Evolutionary conservation across 2,113 vertebrate species (phyloP), one percentile per base, ranked within the genome.

Genomic region (Alligator sinensis): DNA sequence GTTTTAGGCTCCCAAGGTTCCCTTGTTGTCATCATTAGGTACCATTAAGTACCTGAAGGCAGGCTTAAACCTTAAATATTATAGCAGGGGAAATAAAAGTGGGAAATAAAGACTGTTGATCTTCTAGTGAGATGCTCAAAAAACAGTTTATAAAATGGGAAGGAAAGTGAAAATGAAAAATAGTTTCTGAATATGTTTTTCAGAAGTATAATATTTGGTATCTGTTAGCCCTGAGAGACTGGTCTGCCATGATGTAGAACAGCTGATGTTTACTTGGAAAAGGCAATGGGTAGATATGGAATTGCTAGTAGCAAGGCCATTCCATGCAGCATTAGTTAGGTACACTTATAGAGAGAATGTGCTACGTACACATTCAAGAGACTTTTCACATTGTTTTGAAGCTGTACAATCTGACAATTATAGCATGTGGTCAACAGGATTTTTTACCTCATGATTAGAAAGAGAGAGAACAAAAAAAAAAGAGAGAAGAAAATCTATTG

Each of bases 211-310:
- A 77, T 22, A 30, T 93, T 84, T 54, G 30, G 76, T 85, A 61
- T 55, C 59, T 54, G 12, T 72, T 83, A 66, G 83, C 77, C 82
- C 89, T 30, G 28, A 86, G 68, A 90, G 11, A 84, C 72, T 87
- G 16, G 74, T 92, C 91, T 93, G 72, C 91, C 61, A 91, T 38
- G 15, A 80, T 81, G 7, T 1, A 1, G 68, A 94, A 95, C 74
- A 60, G 84, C 57, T 90, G 77, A 77, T 77, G 75, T 86, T 96
- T 94, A 86, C 93, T 68, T 93, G 68, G 92, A 96, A 94, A 82
- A 88, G 55, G 87, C 96, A 95, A 87, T 30, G 72, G 87, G 95
- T 27, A 77, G 79, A 62, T 80, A 94, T 91, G 90, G 95, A 94
- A 80, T 88, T 91, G 86, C 60, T 60, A 57, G 75, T 64, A 90